A percentile compares a stretch with the other conserved stretches of the same genome.
Evolutionary conservation across 2,113 vertebrate genomes (phyloP).

Genomic region (Hippopotamus amphibius): DNA sequence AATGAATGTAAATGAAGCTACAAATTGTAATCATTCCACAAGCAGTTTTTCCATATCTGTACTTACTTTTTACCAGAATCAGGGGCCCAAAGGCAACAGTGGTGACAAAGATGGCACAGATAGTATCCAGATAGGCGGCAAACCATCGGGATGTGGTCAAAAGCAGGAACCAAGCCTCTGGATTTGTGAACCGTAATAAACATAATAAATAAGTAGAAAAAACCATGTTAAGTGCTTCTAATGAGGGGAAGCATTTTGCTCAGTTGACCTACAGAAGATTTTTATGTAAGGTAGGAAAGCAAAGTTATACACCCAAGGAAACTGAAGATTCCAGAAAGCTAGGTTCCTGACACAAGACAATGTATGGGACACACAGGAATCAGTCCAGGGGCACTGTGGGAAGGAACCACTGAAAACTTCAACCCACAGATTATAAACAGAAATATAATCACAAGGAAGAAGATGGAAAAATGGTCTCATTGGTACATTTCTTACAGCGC

Average conservation of each 20-base stretch:
- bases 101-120: conserved; percentile 94
- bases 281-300: not conserved
- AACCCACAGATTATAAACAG: not conserved
- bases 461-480: accelerated
- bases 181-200: conserved; percentile 62
- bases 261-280: not conserved
- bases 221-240: not conserved
- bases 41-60: conserved; percentile 59
- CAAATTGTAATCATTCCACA: conserved; percentile 75
- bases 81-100: conserved; percentile 92
- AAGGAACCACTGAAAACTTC: not conserved
- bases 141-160: conserved; percentile 95
- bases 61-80: conserved; percentile 92
- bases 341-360: not conserved
- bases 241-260: not conserved
- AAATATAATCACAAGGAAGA: not conserved
- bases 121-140: conserved; percentile 94
- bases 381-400: not conserved
- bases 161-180: conserved; percentile 97
- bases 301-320: not conserved
- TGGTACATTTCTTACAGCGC: no score
- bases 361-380: accelerated
- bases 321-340: not conserved
- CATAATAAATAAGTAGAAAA: conserved; percentile 75
- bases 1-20: conserved; percentile 70